Evolutionary conservation across 2,113 vertebrate genomes (phyloP).

Genomic region (Cercopithecus mona): DNA sequence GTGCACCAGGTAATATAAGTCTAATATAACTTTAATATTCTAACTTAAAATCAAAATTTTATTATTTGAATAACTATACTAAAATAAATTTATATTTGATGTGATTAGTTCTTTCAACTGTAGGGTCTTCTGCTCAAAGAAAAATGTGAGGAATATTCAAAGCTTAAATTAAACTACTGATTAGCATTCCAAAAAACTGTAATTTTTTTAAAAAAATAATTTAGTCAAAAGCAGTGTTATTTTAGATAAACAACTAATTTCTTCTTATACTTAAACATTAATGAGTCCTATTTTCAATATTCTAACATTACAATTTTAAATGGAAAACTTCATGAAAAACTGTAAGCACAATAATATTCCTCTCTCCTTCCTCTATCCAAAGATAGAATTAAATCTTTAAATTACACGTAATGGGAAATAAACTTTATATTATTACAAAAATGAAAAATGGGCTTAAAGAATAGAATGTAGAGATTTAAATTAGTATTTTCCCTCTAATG

Average conservation of each 20-base stretch:
- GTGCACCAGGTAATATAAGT: background rate
- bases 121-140: background rate
- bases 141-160: slow-evolving; percentile 29
- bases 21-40: slow-evolving; percentile 37
- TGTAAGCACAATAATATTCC: background rate
- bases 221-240: background rate
- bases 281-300: background rate
- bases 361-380: background rate
- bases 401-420: slow-evolving; percentile 47
- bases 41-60: background rate
- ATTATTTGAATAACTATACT: slow-evolving; percentile 28
- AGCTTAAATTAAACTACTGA: background rate
- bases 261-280: background rate
- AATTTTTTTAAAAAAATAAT: background rate
- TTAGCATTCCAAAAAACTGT: background rate
- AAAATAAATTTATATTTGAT: slow-evolving; percentile 2
- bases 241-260: background rate
- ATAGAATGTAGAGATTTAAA: slow-evolving; percentile 69
- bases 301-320: background rate
- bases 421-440: slow-evolving; percentile 75
- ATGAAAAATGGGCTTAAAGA: slow-evolving; percentile 77
- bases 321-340: background rate
- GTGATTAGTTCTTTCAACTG: background rate
- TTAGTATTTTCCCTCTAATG: slow-evolving; percentile 77
- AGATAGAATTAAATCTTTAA: slow-evolving; percentile 43